phyloP scores from a whole-genome alignment of 2,888 invertebrate genomes.

The Isotomurus palustris region DNA sequence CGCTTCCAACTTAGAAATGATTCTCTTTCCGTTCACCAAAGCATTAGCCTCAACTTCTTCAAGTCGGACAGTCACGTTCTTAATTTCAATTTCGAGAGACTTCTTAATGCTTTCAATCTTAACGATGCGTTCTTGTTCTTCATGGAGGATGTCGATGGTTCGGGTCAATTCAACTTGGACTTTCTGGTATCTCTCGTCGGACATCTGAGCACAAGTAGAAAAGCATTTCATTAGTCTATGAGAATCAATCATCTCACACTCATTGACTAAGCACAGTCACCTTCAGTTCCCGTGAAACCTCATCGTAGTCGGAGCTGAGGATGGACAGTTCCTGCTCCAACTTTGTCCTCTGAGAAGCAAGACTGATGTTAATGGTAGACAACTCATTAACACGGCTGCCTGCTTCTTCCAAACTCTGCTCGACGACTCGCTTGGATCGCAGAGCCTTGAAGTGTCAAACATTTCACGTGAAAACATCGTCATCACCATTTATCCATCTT shows the following conservation, averaged over 20 bases:
- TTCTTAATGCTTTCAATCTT: constrained; percentile 98
- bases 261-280: constrained; percentile 50
- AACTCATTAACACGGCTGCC: constrained; percentile 88
- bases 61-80: constrained; percentile 85
- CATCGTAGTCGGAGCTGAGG: constrained; percentile 94
- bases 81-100: constrained; percentile 94
- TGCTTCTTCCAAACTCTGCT: constrained; percentile 86
- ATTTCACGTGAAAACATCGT: no score
- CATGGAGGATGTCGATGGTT: constrained; percentile 87
- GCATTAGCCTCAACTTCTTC: constrained; percentile 97
- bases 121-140: constrained; percentile 93
- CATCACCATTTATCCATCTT: background rate
- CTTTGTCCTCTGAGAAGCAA: constrained; percentile 89
- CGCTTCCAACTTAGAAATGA: constrained; percentile 95
- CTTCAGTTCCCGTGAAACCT: constrained; percentile 91
- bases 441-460: no score
- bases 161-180: constrained; percentile 88
- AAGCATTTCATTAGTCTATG: background rate
- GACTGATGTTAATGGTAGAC: constrained; percentile 89
- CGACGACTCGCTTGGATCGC: constrained; percentile 84
- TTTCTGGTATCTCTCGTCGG: constrained; percentile 91
- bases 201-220: constrained; percentile 51
- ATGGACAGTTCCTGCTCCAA: constrained; percentile 88
- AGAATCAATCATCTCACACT: background rate
- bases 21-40: constrained; percentile 91